Percentiles rank a stretch among this genome's conserved stretches.
phyloP scores from a whole-genome alignment of 2,888 invertebrate genomes.

The Alsophila aescularia region DNA sequence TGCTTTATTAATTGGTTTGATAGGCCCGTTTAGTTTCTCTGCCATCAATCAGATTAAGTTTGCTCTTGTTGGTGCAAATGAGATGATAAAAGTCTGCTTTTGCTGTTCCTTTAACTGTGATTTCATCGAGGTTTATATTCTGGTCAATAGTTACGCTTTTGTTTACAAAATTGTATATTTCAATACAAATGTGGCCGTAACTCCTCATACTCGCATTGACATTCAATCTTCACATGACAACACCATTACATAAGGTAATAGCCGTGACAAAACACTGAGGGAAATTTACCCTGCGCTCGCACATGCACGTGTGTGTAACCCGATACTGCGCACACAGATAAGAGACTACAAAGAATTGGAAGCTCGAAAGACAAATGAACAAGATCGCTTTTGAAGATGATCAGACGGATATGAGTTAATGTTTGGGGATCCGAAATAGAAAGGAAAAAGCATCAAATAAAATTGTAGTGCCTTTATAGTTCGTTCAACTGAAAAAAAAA shows the following conservation, averaged over 20 bases:
- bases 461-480: no score
- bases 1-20: constrained; percentile 38
- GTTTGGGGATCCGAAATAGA: background rate
- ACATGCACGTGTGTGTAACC: constrained; percentile 40
- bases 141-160: background rate
- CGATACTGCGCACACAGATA: constrained; percentile 33
- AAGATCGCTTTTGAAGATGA: constrained; percentile 13
- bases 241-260: constrained; percentile 41
- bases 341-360: constrained; percentile 24
- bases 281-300: constrained; percentile 37
- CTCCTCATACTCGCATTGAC: constrained; percentile 35
- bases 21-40: constrained; percentile 30
- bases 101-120: background rate
- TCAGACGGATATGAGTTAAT: background rate
- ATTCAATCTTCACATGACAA: constrained; percentile 40
- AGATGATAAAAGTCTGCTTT: constrained; percentile 19
- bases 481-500: background rate
- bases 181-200: constrained; percentile 11
- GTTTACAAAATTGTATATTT: background rate
- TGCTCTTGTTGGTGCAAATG: constrained; percentile 21
- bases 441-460: background rate
- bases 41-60: constrained; percentile 31
- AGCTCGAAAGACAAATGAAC: constrained; percentile 29
- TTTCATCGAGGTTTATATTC: background rate
- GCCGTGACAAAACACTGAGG: constrained; percentile 39